Evolutionary conservation across 2,797 vertebrate genomes (phyloP), one percentile per base, ranked within the genome.

Genomic region (Peromyscus aztecus): DNA sequence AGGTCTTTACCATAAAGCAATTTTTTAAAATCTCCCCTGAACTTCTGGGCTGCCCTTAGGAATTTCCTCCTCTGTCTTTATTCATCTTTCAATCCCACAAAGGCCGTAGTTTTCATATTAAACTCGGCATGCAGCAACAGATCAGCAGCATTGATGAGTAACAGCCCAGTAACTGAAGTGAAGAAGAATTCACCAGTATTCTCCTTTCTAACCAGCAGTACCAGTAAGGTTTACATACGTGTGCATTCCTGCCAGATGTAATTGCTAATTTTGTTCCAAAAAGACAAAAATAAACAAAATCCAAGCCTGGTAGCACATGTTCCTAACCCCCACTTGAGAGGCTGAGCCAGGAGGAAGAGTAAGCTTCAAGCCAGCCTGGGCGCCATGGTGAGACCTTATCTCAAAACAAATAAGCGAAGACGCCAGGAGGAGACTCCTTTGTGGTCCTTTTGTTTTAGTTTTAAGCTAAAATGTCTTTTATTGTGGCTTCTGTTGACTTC

Each of bases 401-500:
- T 80, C 61, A 37, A 69, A 89, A 82, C 76, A 61, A 49, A 52
- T 23, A 61, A 37, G 6, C 9, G 14, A 77, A 16, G 59, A 52
- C 29, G 1, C 37, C 27, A 63, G 37, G 14, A 4, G n/a, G 13
- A 37, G 43, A 49, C 4, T 27, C 75, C n/a, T 71, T 52, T n/a
- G 7, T 73, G 13, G 52, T 69, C 43, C 40, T 31, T 95, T 92
- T 69, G 16, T 88, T 63, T 57, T 43, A 40, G 37, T 82, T 2
- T 43, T 77, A 12, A 49, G 73, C 31, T 73, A 55, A 82, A 82
- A 43, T 82, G 46, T 91, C 24, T 76, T 90, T 81, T 84, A 55
- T 23, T 31, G 6, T 78, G 61, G 31, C 78, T 89, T 52, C 89
- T 92, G 96, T 89, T 93, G 7, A 6, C 85, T 80, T 94, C 31